Percentiles rank a stretch among this genome's conserved stretches.
These are phyloP conservation scores for Datnioides undecimradiatus DNA, from an alignment of 2,113 vertebrate species.

Conservation along the genomic window DNA sequence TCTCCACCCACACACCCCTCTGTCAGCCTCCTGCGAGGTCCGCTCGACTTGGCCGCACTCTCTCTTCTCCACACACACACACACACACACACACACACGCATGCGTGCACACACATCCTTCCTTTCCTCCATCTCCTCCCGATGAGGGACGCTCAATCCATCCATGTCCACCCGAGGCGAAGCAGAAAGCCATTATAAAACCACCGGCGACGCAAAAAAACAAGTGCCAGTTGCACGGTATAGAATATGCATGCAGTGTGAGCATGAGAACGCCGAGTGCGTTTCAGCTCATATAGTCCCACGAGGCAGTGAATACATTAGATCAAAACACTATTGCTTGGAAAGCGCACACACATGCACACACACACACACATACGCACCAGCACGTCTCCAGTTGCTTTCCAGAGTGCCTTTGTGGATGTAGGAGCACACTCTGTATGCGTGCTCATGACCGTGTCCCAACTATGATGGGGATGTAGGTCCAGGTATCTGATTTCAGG, in stretches of 20 bases:
- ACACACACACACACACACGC: slow-evolving; percentile 30
- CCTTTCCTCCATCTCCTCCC: slow-evolving; percentile 28
- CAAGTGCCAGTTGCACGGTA: background rate
- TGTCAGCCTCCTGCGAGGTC: slow-evolving; percentile 11
- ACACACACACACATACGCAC: background rate
- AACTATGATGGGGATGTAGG: slow-evolving; percentile 6
- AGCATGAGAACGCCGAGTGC: slow-evolving; percentile 15
- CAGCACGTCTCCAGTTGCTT: slow-evolving; percentile 1
- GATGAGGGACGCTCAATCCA: slow-evolving; percentile 24
- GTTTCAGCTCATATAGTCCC: slow-evolving; percentile 1
- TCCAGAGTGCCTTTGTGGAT: background rate
- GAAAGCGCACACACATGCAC: slow-evolving; percentile 5
- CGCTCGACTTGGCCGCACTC: background rate
- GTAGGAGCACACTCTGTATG: slow-evolving; percentile 18
- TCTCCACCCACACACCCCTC: slow-evolving; percentile 9
- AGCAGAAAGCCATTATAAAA: slow-evolving; percentile 23
- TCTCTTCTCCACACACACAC: background rate
- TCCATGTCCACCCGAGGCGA: slow-evolving; percentile 2
- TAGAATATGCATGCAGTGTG: slow-evolving; percentile 1
- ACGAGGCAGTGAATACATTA: slow-evolving; percentile 26
- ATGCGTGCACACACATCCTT: slow-evolving; percentile 33
- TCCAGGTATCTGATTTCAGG: slow-evolving; percentile 32
- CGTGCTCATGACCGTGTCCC: background rate
- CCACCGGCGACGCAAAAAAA: background rate
- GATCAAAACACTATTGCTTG: slow-evolving; percentile 21